phyloP scores from a whole-genome alignment of 2,888 invertebrate genomes.

The Dione vanillae region DNA sequence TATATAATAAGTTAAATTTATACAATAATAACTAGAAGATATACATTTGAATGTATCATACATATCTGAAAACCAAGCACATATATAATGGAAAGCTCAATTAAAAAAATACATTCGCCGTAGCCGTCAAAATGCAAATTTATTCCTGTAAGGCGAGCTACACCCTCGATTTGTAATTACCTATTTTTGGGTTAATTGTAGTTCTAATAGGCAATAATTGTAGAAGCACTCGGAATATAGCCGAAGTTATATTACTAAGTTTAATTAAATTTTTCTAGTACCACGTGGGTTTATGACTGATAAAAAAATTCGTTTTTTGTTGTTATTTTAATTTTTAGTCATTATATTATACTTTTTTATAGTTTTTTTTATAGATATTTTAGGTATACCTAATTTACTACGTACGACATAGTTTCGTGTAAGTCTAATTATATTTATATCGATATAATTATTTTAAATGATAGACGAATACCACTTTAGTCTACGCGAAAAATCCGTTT shows the following conservation, averaged over 20 bases:
- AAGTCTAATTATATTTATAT: too few relatives aligned
- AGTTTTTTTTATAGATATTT: too few relatives aligned
- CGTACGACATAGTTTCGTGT: too few relatives aligned
- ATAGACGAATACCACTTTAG: too few relatives aligned
- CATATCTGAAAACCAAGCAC: neutral
- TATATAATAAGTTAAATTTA: too few relatives aligned
- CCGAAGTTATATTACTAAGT: slow-evolving; percentile 11
- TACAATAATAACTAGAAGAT: neutral
- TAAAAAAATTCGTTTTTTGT: neutral
- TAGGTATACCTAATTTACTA: too few relatives aligned
- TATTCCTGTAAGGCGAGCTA: slow-evolving; percentile 28
- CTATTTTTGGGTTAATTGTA: slow-evolving; percentile 41
- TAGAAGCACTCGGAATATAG: slow-evolving; percentile 2
- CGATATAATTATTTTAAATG: too few relatives aligned
- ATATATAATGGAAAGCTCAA: slow-evolving; percentile 4
- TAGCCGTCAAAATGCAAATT: slow-evolving; percentile 39
- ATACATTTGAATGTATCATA: neutral
- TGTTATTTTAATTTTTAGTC: neutral
- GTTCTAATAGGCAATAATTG: slow-evolving; percentile 25
- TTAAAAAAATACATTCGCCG: slow-evolving; percentile 23
- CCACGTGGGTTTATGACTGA: neutral
- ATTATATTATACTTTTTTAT: too few relatives aligned
- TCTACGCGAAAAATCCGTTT: too few relatives aligned
- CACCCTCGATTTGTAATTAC: slow-evolving; percentile 38
- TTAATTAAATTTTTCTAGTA: slow-evolving; percentile 20